A percentile compares a stretch with the other conserved stretches of the same genome.
Conservation (phyloP, 92 coral and sea anemone species). For the Porites lobata region DNA sequence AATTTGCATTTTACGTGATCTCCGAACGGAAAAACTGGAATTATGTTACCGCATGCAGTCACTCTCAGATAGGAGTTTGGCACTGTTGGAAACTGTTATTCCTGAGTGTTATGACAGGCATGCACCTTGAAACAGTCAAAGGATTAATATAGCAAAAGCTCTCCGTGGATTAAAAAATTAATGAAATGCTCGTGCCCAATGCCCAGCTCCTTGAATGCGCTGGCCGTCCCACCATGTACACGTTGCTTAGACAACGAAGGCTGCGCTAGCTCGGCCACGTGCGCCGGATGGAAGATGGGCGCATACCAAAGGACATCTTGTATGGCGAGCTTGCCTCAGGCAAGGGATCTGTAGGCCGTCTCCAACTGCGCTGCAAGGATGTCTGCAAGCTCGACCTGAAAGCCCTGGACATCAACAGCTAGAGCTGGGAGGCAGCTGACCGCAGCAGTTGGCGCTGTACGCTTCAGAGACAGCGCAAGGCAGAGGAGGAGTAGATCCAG, state of each 20-base stretch:
- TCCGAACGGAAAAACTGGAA: no score
- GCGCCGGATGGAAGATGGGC: conserved; percentile 45
- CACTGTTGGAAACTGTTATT: no score
- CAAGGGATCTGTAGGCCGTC: not conserved
- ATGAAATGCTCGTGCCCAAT: conserved; percentile 16
- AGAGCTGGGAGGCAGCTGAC: conserved; percentile 12
- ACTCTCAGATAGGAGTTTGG: no score
- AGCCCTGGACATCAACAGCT: not conserved
- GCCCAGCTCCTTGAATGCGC: conserved; percentile 41
- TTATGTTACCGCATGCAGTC: no score
- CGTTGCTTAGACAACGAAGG: conserved; percentile 57
- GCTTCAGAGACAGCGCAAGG: conserved; percentile 9
- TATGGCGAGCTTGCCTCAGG: conserved; percentile 33
- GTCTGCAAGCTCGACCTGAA: conserved; percentile 9
- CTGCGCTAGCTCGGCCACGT: conserved; percentile 70
- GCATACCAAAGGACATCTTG: conserved; percentile 52
- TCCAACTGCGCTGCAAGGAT: conserved; percentile 3
- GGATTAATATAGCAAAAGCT: no score
- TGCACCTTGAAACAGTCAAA: no score
- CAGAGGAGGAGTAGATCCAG: conserved; percentile 5
- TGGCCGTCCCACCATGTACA: conserved; percentile 48
- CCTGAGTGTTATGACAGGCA: no score
- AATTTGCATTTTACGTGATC: no score
- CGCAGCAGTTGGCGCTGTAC: conserved; percentile 11
- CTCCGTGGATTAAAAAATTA: no score